phyloP scores from a whole-genome alignment of 1,140 invertebrate genomes.

The Lepidostoma basale region DNA sequence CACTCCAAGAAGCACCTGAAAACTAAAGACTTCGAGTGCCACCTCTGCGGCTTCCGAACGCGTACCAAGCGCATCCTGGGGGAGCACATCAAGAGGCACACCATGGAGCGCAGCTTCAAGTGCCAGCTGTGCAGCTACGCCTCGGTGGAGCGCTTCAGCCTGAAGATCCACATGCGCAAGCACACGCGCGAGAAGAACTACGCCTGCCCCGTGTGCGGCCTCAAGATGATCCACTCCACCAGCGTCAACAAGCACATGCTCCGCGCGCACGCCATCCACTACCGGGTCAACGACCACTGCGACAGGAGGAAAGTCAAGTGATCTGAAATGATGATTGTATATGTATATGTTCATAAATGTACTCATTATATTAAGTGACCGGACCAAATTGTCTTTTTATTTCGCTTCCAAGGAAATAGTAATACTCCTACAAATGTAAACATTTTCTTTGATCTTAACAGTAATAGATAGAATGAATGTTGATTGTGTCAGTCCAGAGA shows the following conservation, averaged over 20 bases:
- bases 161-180: slow-evolving; percentile 40
- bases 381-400: too few species aligned
- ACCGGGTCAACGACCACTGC: background rate
- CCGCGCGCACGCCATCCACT: too few species aligned
- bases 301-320: too few species aligned
- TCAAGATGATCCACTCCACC: slow-evolving; percentile 42
- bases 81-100: slow-evolving; percentile 23
- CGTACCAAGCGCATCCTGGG: slow-evolving; percentile 64
- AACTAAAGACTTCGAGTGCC: slow-evolving; percentile 96
- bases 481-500: background rate
- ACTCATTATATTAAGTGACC: too few species aligned
- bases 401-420: too few species aligned
- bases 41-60: slow-evolving; percentile 78
- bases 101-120: slow-evolving; percentile 27
- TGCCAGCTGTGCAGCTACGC: too few species aligned
- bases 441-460: slow-evolving; percentile 43
- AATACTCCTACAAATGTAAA: too few species aligned
- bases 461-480: background rate
- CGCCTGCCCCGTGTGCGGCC: slow-evolving; percentile 48
- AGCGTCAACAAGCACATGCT: slow-evolving; percentile 41
- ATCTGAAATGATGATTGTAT: too few species aligned
- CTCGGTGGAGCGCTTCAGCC: slow-evolving; percentile 39
- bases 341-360: too few species aligned
- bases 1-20: slow-evolving; percentile 99
- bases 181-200: too few species aligned